A percentile compares a stretch with the other conserved stretches of the same genome.
These are phyloP conservation scores for Ips typographus DNA, from an alignment of 1,140 invertebrate genomes.

Conservation along the genomic window DNA sequence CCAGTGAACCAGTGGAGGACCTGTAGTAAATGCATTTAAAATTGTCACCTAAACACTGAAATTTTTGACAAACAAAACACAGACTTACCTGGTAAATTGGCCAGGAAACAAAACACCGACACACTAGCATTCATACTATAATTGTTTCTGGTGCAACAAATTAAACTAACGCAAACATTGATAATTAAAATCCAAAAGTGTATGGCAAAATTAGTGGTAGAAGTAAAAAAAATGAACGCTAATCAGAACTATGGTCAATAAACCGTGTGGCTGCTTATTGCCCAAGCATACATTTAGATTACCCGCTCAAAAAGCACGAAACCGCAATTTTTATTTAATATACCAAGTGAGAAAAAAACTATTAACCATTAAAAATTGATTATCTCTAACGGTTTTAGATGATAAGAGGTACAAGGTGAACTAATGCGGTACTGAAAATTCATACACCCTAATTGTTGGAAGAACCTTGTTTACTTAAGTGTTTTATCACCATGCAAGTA, in stretches of 20 bases:
- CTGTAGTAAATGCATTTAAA: constrained; percentile 8
- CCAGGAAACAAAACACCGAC: constrained; percentile 19
- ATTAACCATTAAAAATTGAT: too few relatives aligned
- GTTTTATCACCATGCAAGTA: too few relatives aligned
- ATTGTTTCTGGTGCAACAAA: not conserved
- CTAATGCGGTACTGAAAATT: too few relatives aligned
- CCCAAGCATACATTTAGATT: not conserved
- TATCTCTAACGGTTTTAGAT: too few relatives aligned
- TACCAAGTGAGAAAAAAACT: too few relatives aligned
- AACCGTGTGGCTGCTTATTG: constrained; percentile 10
- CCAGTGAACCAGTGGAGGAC: constrained; percentile 8
- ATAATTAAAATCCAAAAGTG: constrained; percentile 2
- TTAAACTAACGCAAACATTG: constrained; percentile 1
- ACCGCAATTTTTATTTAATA: too few relatives aligned
- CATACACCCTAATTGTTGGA: too few relatives aligned
- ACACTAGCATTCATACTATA: constrained; percentile 8
- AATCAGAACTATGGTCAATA: constrained; percentile 7
- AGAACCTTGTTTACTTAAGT: too few relatives aligned
- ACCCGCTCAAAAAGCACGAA: too few relatives aligned
- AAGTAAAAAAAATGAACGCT: not conserved
- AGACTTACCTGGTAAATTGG: constrained; percentile 23
- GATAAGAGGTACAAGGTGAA: too few relatives aligned
- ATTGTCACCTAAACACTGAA: not conserved
- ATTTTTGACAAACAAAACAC: not conserved
- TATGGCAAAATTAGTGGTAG: not conserved